Base-by-base conservation (phyloP, 2,888 invertebrate genomes). In the Erannis defoliaria region DNA sequence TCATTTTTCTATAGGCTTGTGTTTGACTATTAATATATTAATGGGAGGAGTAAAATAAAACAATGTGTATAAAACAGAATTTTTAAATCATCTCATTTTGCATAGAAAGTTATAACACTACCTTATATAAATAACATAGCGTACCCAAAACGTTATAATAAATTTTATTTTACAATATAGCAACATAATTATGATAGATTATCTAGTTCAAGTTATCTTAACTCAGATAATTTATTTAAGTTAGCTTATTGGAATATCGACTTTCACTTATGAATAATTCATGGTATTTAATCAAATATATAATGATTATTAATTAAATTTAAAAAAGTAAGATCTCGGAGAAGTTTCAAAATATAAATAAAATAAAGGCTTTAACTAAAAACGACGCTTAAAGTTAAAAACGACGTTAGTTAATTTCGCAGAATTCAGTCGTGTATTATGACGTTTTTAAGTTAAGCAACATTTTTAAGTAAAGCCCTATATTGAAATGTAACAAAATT, bases 61-160 rank as follows among this genome's bases (percentile, higher is more conserved):
- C 76, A 67, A 73, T 35, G 57, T 26, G 51, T 76, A 65, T 81
- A 84, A 84, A 87, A 88, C 86, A 86, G 82, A 86, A 84, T 80
- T 55, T 81, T 86, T 80, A 79, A 85, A 82, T 85, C 79, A 85
- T 85, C 86, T 85, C 83, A 84, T 81, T 81, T 77, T 75, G 85
- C 88, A 85, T 87, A 86, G 84, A 88, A 86, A 86, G 80, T 83
- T 78, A 74, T 81, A 85, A 82, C 78, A 80, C 82, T 85, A 86
- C 78, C 67, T 76, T 82, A 81, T 54, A 65, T 74, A 76, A 57
- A 72, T 72, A 73, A 74, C 70, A 70, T 64, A 70, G 65, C 65
- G 54, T 68, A 59, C 57, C 50, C 57, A 60, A 64, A 64, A 63
- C 66, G 70, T 62, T 72, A 66, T 55, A 55, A 12, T 38, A 14